Conservation (phyloP, 2,113 vertebrate species). For the Oryzias melastigma region DNA sequence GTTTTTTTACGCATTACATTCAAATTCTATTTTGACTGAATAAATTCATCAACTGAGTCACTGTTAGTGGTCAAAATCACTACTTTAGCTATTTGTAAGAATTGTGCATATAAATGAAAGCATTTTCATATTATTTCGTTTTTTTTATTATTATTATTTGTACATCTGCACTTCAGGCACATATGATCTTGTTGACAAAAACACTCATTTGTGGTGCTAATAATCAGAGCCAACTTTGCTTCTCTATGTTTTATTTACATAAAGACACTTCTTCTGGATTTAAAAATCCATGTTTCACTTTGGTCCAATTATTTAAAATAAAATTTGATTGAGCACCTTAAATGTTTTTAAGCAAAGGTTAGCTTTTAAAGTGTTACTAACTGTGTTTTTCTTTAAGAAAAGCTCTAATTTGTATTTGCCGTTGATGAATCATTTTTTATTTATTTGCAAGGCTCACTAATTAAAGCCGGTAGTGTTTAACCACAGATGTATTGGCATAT, state of each 20-base stretch:
- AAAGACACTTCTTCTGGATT: slow-evolving; percentile 16
- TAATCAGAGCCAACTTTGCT: slow-evolving; percentile 60
- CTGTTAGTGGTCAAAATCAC: slow-evolving; percentile 24
- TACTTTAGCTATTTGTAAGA: slow-evolving; percentile 3
- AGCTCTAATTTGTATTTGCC: neutral
- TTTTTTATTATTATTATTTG: slow-evolving; percentile 3
- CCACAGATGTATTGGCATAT: too few species aligned
- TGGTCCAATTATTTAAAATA: slow-evolving; percentile 10
- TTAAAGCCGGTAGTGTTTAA: slow-evolving; percentile 50
- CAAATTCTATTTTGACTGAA: too few species aligned
- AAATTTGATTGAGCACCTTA: slow-evolving; percentile 35
- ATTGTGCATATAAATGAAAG: slow-evolving; percentile 48
- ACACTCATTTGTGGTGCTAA: slow-evolving; percentile 62
- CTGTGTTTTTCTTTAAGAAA: neutral
- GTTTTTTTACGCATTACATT: too few species aligned
- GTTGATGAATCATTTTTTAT: neutral
- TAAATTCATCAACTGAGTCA: too few species aligned
- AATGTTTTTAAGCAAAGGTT: slow-evolving; percentile 44
- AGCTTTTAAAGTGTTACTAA: slow-evolving; percentile 5
- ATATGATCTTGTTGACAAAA: slow-evolving; percentile 31
- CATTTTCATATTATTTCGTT: slow-evolving; percentile 11
- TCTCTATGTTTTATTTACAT: slow-evolving; percentile 24
- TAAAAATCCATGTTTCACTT: slow-evolving; percentile 14
- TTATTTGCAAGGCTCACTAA: slow-evolving; percentile 43
- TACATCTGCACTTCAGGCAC: slow-evolving; percentile 17